Base-by-base conservation (phyloP, 2,113 vertebrate genomes). In the Eulemur macaco region DNA sequence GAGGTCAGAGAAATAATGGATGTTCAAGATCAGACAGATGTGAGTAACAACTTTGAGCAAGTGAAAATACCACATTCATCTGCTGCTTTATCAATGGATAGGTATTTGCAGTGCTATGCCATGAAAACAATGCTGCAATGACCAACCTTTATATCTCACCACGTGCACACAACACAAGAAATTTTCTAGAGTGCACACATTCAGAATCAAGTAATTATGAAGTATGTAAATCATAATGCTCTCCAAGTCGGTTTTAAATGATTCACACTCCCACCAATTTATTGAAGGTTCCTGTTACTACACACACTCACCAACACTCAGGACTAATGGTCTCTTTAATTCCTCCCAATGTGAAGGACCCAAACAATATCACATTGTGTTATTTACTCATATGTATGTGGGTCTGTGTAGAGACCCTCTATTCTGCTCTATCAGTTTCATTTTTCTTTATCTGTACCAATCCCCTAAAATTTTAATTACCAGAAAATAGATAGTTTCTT, bases 191-290 rank as follows among this genome's bases (percentile, higher is more conserved):
- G 13, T 15, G 15, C 13, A 58, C 17, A 11, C 10, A 63, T 0
- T n/a, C 21, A 66, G 15, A 85, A 74, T 10, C 39, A 42, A 78
- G 47, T 42, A 12, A 39, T 14, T 2, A 63, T 2, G 6, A 84
- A 15, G 1, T 7, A n/a, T 4, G 9, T 6, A 66, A 29, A 37
- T 13, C 20, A 27, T 0, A 63, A 13, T 11, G 25, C 31, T 89
- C 69, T 64, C 60, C 78, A 21, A 45, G 11, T 3, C 39, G 69
- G 47, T 1, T 84, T 25, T 20, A 37, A 78, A 68, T 39, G 66
- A 54, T 18, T 74, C 71, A 42, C 8, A 56, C 10, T 23, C 58
- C 17, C 17, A 39, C 69, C 17, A 45, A 21, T 27, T 63, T 56
- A 74, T 0, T 4, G 29, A 78, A 27, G 31, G 54, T 39, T 39